Percentiles rank a stretch among this genome's conserved stretches.
phyloP scores from a whole-genome alignment of 2,888 invertebrate species.

The Megaustenia siamemsis region DNA sequence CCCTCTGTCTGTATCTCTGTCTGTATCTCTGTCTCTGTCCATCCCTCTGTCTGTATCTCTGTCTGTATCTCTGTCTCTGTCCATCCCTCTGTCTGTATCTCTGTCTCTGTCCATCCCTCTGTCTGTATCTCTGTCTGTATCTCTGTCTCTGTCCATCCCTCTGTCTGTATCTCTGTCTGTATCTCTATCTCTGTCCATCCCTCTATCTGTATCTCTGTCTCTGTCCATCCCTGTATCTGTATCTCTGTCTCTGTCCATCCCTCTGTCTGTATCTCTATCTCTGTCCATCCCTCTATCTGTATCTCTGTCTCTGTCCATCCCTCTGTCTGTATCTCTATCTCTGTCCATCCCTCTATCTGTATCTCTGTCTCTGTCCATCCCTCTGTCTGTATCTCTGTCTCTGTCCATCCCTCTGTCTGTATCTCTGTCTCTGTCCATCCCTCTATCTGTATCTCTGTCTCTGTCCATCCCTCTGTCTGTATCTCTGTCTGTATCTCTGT shows the following conservation, averaged over 20 bases:
- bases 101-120: neutral
- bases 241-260: neutral
- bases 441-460: too few species aligned
- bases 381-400: too few species aligned
- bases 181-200: neutral
- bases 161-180: neutral
- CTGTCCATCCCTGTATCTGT: neutral
- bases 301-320: neutral
- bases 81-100: neutral
- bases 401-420: too few species aligned
- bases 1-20: too few species aligned
- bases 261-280: neutral
- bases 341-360: neutral
- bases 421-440: too few species aligned
- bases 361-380: too few species aligned
- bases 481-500: too few species aligned
- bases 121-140: neutral
- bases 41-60: too few species aligned
- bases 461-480: too few species aligned
- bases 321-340: neutral
- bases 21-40: too few species aligned
- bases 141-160: neutral
- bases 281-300: neutral
- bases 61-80: neutral
- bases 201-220: too few species aligned